A percentile compares a stretch with the other conserved stretches of the same genome.
These are phyloP conservation scores for Rhopilema esculentum DNA, from an alignment of 30 jellyfish, hydroid and myxozoan genomes.

Conservation along the genomic window DNA sequence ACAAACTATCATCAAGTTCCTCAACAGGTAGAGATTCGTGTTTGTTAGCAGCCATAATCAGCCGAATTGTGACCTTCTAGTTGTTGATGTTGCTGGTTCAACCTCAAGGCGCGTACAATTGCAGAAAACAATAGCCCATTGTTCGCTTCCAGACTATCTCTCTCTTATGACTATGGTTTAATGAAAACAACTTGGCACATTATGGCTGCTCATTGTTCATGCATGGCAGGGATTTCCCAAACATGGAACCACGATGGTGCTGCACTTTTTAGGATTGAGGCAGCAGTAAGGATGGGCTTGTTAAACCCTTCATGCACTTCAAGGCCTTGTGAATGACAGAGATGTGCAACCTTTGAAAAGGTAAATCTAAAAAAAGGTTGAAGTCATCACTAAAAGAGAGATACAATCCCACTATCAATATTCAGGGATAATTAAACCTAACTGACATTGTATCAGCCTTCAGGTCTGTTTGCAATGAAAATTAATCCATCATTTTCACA, in stretches of 20 bases:
- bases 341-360: constrained; percentile 35
- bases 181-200: constrained; percentile 20
- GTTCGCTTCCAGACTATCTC: not conserved
- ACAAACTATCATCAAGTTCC: constrained; percentile 61
- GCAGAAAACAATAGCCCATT: constrained; percentile 9
- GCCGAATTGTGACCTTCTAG: constrained; percentile 24
- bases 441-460: constrained; percentile 12
- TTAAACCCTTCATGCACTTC: constrained; percentile 66
- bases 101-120: constrained; percentile 18
- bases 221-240: constrained; percentile 31
- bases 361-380: constrained; percentile 5
- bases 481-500: constrained; percentile 17
- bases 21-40: constrained; percentile 42
- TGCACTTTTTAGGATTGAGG: constrained; percentile 33
- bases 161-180: constrained; percentile 11
- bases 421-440: not conserved
- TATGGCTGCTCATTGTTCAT: constrained; percentile 29
- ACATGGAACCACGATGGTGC: constrained; percentile 43
- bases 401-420: not conserved
- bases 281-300: constrained; percentile 51
- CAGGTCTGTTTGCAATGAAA: constrained; percentile 5
- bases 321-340: constrained; percentile 1
- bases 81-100: constrained; percentile 30
- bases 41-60: constrained; percentile 19
- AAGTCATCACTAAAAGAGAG: constrained; percentile 39